A percentile compares a stretch with the other conserved stretches of the same genome.
Evolutionary conservation across 2,888 invertebrate species (phyloP).

Genomic region (Aspidiotus rigidus): DNA sequence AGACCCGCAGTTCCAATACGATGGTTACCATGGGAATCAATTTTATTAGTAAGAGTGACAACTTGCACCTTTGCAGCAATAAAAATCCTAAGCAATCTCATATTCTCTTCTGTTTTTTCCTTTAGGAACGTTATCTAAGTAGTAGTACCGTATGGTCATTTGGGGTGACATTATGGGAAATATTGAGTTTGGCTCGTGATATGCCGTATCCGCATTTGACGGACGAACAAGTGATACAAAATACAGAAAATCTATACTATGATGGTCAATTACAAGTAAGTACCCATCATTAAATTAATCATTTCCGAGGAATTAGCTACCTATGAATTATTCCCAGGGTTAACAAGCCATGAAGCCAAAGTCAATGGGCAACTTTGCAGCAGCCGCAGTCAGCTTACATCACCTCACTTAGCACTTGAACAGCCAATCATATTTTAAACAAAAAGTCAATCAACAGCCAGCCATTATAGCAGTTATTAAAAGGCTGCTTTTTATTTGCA

Average conservation of each 20-base stretch:
- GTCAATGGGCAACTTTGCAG: too few species aligned
- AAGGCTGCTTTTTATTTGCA: too few species aligned
- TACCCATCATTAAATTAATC: background rate
- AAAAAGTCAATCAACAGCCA: too few species aligned
- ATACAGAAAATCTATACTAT: slow-evolving; percentile 57
- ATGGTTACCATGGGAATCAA: slow-evolving; percentile 59
- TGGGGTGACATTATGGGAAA: slow-evolving; percentile 57
- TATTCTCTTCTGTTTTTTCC: slow-evolving; percentile 31
- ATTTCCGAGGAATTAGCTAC: too few species aligned
- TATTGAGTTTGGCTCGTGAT: slow-evolving; percentile 52
- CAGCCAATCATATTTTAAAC: too few species aligned
- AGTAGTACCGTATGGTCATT: slow-evolving; percentile 56
- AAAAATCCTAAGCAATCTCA: too few species aligned
- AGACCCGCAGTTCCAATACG: slow-evolving; percentile 54
- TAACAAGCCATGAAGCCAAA: too few species aligned
- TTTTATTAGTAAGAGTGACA: slow-evolving; percentile 48
- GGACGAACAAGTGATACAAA: slow-evolving; percentile 55
- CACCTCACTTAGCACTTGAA: too few species aligned
- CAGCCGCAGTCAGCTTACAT: too few species aligned
- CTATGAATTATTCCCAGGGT: too few species aligned
- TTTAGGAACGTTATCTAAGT: slow-evolving; percentile 55
- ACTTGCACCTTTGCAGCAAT: background rate
- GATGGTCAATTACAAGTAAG: slow-evolving; percentile 53
- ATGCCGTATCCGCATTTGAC: slow-evolving; percentile 53
- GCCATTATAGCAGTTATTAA: too few species aligned